A percentile compares a stretch with the other conserved stretches of the same genome.
These are phyloP conservation scores for Digitonthophagus gazella DNA, from an alignment of 2,888 invertebrate species.

Conservation along the genomic window DNA sequence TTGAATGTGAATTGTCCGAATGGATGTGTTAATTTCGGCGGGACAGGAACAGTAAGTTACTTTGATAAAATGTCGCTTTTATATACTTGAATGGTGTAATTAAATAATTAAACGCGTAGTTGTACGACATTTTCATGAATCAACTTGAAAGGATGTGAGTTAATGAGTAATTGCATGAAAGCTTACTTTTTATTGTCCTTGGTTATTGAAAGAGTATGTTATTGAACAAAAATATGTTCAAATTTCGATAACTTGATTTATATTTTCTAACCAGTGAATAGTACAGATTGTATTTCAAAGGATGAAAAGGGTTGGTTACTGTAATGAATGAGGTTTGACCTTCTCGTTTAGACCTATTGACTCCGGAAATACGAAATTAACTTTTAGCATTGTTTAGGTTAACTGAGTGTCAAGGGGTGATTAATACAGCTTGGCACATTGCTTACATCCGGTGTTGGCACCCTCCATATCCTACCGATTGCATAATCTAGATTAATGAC, in stretches of 20 bases:
- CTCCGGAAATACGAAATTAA: neutral
- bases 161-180: neutral
- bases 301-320: neutral
- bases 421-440: slow-evolving; percentile 11
- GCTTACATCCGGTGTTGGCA: slow-evolving; percentile 2
- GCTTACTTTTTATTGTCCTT: neutral
- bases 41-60: neutral
- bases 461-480: neutral
- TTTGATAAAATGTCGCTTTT: neutral
- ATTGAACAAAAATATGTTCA: too few relatives aligned
- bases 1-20: neutral
- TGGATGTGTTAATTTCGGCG: neutral
- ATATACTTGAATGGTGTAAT: neutral
- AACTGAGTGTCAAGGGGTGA: slow-evolving; percentile 4
- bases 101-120: neutral
- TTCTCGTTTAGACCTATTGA: neutral
- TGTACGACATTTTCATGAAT: neutral
- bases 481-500: slow-evolving; percentile 16
- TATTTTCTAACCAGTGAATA: too few relatives aligned
- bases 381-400: slow-evolving; percentile 11
- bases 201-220: too few relatives aligned
- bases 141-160: neutral
- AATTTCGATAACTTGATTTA: too few relatives aligned
- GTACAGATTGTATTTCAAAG: too few relatives aligned
- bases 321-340: neutral